phyloP scores from a whole-genome alignment of 1,140 invertebrate species.

The Neodiprion virginianus region DNA sequence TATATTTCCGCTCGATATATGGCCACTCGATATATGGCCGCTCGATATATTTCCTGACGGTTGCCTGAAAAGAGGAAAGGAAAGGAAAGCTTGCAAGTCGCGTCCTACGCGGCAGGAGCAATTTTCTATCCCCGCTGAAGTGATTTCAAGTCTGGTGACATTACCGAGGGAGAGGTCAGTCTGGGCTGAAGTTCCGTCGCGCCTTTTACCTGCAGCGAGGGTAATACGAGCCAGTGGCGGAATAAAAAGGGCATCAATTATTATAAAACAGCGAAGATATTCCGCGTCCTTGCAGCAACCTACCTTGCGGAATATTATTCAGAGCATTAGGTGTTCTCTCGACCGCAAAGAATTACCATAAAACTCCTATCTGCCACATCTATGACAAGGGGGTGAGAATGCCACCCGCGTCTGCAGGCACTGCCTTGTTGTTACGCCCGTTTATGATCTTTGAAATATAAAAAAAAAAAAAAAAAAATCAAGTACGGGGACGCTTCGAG shows the following conservation, averaged over 20 bases:
- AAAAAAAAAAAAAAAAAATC: too few relatives aligned
- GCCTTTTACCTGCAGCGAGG: background rate
- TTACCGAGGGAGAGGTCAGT: too few relatives aligned
- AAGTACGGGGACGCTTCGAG: background rate
- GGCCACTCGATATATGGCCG: too few relatives aligned
- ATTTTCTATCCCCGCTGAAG: too few relatives aligned
- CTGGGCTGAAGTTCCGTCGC: too few relatives aligned
- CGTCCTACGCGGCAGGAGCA: too few relatives aligned
- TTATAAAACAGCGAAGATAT: conserved; percentile 36
- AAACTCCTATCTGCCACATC: conserved; percentile 49
- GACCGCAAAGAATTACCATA: conserved; percentile 53
- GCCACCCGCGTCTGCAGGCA: conserved; percentile 2
- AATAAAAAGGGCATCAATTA: conserved; percentile 57
- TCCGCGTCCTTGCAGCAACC: conserved; percentile 14
- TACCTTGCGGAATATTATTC: conserved; percentile 54
- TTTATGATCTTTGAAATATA: conserved; percentile 32
- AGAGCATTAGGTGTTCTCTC: conserved; percentile 51
- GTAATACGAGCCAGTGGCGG: conserved; percentile 8
- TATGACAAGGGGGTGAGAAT: conserved; percentile 33
- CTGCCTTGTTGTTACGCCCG: conserved; percentile 35
- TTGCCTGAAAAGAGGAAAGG: too few relatives aligned
- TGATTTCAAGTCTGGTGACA: too few relatives aligned
- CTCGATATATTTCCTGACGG: too few relatives aligned
- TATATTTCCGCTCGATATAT: too few relatives aligned
- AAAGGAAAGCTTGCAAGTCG: too few relatives aligned